Evolutionary conservation across 2,113 vertebrate genomes (phyloP), one percentile per base, ranked within the genome.

Genomic region (Coracopsis vasa): DNA sequence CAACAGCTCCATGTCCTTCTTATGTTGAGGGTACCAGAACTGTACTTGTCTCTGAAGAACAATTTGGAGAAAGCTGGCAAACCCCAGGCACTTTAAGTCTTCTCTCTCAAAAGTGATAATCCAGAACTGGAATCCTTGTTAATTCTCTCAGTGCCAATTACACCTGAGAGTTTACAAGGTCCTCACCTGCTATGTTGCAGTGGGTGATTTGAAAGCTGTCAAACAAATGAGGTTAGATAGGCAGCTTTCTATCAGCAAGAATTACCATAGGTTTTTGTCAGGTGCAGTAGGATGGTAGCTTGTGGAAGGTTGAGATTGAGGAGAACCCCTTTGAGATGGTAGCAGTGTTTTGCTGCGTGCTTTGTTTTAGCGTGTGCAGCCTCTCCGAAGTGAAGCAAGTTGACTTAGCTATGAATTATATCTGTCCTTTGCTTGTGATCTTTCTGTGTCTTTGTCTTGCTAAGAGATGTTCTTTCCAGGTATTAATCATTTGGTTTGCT

Each of bases 271-370:
- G 6, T 6, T 83, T 72, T 60, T 48, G 16, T 79, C 42, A 17
- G 5, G 13, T 53, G 37, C 45, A 62, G 50, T 35, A 60, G n/a
- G 21, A 20, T 73, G 39, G 53, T 89, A 31, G 44, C 4, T 64
- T 60, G 23, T 80, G 11, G 16, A 80, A 77, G 3, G 14, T 0
- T 77, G 58, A 80, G 33, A 27, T 0, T 28, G 44, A 19, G 58
- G 29, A 89, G 58, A 77, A 44, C 11, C 3, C 7, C 3, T 3
- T 25, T 44, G 60, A 66, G 24, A 42, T n/a, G 51, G 37, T 78
- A 21, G 27, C 2, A 1, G 11, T 44, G 5, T 58, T 50, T 69
- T 86, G 28, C 27, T 1, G 0, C 28, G 12, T 61, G 7, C 17
- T 71, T 90, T 58, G 13, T 86, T 70, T 85, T 60, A 9, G 37